Percentiles rank a stretch among this genome's conserved stretches.
phyloP scores from a whole-genome alignment of 2,113 vertebrate species.

The Heterotis niloticus region DNA sequence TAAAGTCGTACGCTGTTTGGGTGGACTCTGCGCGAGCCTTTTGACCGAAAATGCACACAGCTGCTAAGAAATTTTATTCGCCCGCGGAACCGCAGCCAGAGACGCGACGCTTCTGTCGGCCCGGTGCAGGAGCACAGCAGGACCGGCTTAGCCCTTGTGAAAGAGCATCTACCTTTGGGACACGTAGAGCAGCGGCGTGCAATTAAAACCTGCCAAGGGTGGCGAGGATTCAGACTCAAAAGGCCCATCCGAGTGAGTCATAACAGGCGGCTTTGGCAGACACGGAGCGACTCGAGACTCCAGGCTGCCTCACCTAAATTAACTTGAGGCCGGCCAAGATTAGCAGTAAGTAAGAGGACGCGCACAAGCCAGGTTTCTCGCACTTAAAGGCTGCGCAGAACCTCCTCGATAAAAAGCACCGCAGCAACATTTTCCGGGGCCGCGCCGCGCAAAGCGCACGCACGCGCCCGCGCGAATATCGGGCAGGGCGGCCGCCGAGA shows the following conservation, averaged over 20 bases:
- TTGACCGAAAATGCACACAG: too few species aligned
- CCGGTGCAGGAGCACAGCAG: not conserved
- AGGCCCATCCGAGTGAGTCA: not conserved
- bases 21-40: too few species aligned
- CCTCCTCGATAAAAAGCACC: constrained; percentile 9
- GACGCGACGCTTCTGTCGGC: not conserved
- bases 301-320: constrained; percentile 34
- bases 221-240: constrained; percentile 7
- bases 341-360: constrained; percentile 34
- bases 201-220: not conserved
- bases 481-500: too few species aligned
- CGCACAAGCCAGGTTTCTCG: constrained; percentile 32
- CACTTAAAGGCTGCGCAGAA: constrained; percentile 23
- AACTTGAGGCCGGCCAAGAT: constrained; percentile 31
- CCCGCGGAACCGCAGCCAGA: not conserved
- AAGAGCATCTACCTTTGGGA: not conserved
- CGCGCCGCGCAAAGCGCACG: constrained; percentile 28
- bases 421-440: constrained; percentile 25
- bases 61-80: too few species aligned
- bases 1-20: too few species aligned
- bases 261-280: constrained; percentile 5
- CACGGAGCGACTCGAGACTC: constrained; percentile 33
- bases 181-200: not conserved
- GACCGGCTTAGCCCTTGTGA: not conserved
- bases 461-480: constrained; percentile 28